Conservation (phyloP, 2,797 vertebrate species). For the Thripadectes ignobilis region DNA sequence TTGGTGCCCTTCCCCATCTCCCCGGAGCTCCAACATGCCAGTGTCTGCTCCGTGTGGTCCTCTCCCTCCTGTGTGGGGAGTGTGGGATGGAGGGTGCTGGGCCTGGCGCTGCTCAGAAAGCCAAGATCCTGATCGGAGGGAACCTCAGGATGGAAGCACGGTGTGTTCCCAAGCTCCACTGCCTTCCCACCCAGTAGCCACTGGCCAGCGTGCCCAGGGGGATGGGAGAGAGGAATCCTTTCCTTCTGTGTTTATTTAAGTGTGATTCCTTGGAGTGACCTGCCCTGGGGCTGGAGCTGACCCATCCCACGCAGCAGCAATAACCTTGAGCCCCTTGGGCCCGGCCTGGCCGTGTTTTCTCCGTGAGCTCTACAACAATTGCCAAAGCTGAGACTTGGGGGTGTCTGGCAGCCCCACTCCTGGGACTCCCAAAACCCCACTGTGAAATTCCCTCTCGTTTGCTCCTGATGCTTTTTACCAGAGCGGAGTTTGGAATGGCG, state of each 20-base stretch:
- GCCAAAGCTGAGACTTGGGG: conserved; percentile 36
- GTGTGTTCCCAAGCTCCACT: background rate
- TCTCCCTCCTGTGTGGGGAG: background rate
- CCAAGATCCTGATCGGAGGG: background rate
- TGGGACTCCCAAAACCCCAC: background rate
- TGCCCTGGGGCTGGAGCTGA: background rate
- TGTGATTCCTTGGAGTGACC: background rate
- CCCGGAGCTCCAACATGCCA: accelerated
- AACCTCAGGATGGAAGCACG: background rate
- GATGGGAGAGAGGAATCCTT: background rate
- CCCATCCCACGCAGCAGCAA: conserved; percentile 18
- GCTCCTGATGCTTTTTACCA: background rate
- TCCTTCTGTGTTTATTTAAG: background rate
- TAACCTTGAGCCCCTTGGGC: background rate
- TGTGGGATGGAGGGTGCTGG: background rate
- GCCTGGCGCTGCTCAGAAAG: background rate
- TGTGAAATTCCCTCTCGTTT: background rate
- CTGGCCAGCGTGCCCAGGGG: background rate
- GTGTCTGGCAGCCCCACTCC: background rate
- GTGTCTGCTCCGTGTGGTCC: background rate
- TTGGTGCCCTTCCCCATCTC: accelerated
- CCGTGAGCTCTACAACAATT: background rate
- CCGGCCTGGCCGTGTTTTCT: background rate
- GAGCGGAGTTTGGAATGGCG: background rate
- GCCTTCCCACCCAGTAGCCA: background rate